Percentiles rank a stretch among this genome's conserved stretches.
These are phyloP conservation scores for Pachycephus smyrnensis DNA, from an alignment of 2,888 invertebrate genomes.

Conservation along the genomic window DNA sequence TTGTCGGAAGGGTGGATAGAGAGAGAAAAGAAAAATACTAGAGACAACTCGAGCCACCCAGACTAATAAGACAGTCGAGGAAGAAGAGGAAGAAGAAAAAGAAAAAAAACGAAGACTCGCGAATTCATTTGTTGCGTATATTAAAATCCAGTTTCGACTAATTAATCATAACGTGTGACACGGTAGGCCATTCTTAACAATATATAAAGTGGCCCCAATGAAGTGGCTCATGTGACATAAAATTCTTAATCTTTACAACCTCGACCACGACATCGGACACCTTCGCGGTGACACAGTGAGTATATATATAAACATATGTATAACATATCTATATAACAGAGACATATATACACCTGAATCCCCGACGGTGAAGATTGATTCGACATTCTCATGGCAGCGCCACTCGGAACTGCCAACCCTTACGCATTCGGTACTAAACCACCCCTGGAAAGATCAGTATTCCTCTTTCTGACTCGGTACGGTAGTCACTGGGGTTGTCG, in stretches of 20 bases:
- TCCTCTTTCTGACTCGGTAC: too few species aligned
- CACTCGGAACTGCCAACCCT: neutral
- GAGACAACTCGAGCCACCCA: neutral
- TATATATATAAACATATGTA: neutral
- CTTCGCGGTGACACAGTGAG: neutral
- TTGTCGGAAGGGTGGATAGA: slow-evolving; percentile 21
- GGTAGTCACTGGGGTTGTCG: neutral
- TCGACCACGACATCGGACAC: neutral
- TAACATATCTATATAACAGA: neutral
- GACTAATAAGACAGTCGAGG: neutral
- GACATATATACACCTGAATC: neutral
- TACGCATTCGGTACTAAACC: neutral
- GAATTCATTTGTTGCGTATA: neutral
- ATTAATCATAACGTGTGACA: neutral
- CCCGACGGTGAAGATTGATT: neutral
- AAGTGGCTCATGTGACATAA: slow-evolving; percentile 57
- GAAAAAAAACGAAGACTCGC: neutral
- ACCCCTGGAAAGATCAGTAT: neutral
- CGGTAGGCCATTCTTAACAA: neutral
- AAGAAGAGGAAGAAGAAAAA: neutral
- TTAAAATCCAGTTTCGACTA: neutral
- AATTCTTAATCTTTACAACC: slow-evolving; percentile 26
- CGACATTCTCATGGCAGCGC: slow-evolving; percentile 1
- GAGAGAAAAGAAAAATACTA: neutral
- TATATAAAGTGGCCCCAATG: slow-evolving; percentile 47